phyloP scores from a whole-genome alignment of 1,140 invertebrate species.

The Macrobrachium rosenbergii region DNA sequence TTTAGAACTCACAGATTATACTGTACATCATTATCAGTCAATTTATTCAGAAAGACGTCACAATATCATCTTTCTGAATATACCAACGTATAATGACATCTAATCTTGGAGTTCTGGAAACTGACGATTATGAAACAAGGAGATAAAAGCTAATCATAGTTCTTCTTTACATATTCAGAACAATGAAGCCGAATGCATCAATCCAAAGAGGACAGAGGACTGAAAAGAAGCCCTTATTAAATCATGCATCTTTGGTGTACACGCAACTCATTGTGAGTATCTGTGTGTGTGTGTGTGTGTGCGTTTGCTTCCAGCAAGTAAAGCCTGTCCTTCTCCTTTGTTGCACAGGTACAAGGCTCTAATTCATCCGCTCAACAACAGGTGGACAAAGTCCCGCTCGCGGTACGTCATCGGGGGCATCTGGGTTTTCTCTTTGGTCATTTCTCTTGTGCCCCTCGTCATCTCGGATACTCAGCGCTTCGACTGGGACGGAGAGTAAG shows the following conservation, averaged over 20 bases:
- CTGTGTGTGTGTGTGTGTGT: not conserved
- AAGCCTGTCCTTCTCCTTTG: not conserved
- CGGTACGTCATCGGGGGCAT: conserved; percentile 70
- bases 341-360: conserved; percentile 71
- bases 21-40: too few relatives aligned
- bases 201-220: too few relatives aligned
- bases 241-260: not conserved
- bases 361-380: conserved; percentile 69
- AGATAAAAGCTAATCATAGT: too few relatives aligned
- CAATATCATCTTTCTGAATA: not conserved
- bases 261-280: not conserved
- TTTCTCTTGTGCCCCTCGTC: conserved; percentile 71
- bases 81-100: too few relatives aligned
- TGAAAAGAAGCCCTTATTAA: too few relatives aligned
- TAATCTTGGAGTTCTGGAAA: too few relatives aligned
- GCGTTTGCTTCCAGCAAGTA: too few relatives aligned
- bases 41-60: too few relatives aligned
- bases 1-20: too few relatives aligned
- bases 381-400: conserved; percentile 69
- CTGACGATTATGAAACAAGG: too few relatives aligned
- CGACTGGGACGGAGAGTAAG: conserved; percentile 67
- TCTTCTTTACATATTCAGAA: too few relatives aligned
- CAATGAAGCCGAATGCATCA: too few relatives aligned
- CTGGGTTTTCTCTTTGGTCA: conserved; percentile 71
- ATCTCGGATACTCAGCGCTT: conserved; percentile 69